Conservation (phyloP, 2,113 vertebrate genomes). For the pig (Sus scrofa) region DNA sequence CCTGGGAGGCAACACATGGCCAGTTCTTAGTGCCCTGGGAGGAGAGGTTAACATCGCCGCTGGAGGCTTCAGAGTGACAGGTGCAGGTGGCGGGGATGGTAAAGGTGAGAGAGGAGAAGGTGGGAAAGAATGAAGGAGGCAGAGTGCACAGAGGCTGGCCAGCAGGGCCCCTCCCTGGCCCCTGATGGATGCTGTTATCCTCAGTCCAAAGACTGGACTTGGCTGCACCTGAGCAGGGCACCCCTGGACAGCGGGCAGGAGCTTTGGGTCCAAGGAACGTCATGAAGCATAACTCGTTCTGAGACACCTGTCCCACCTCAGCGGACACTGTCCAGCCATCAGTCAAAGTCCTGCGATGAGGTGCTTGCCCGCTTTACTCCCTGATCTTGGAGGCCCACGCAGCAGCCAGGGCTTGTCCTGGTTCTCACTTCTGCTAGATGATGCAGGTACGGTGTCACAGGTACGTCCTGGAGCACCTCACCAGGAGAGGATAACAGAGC, state of each 20-base stretch:
- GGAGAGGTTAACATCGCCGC: too few species aligned
- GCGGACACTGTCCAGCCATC: accelerated
- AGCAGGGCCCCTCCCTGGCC: accelerated
- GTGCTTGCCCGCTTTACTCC: background rate
- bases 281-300: accelerated
- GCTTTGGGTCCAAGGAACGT: accelerated
- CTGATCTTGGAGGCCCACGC: background rate
- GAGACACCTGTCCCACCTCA: too few species aligned
- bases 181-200: accelerated
- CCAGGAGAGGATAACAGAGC: background rate
- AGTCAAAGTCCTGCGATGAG: too few species aligned
- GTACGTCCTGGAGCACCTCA: background rate
- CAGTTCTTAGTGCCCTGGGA: accelerated
- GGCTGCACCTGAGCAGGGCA: accelerated
- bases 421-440: accelerated
- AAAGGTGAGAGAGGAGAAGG: background rate
- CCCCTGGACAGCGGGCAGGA: background rate
- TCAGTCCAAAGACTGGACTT: background rate
- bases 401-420: background rate
- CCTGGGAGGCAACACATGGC: accelerated
- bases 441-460: background rate
- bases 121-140: background rate
- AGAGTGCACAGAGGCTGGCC: background rate
- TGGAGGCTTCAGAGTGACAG: background rate
- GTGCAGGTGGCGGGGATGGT: background rate